Evolutionary conservation across 2,113 vertebrate species (phyloP).

Genomic region (Cinclus mexicanus): DNA sequence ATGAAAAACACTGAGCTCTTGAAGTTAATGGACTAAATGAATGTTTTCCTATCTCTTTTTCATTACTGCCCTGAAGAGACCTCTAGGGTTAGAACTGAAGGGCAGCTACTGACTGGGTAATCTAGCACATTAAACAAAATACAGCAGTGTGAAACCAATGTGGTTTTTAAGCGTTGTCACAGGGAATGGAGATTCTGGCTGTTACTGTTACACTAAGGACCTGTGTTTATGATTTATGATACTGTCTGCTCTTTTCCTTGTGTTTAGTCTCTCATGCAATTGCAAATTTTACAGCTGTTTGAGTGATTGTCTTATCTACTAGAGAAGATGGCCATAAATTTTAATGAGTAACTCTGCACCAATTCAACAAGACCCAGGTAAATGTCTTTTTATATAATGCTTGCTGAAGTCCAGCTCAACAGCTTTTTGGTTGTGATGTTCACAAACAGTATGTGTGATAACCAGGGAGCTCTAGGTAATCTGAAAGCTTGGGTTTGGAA

Average conservation of each 20-base stretch:
- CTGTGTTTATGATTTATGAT: not conserved
- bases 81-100: not conserved
- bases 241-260: not conserved
- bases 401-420: not conserved
- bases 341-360: not conserved
- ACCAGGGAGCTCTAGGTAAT: not conserved
- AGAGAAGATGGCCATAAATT: not conserved
- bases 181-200: not conserved
- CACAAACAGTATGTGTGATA: not conserved
- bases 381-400: not conserved
- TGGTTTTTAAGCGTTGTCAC: not conserved
- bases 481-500: not conserved
- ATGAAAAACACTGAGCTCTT: not conserved
- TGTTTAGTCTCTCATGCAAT: not conserved
- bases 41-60: not conserved
- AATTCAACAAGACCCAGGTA: not conserved
- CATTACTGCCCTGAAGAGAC: not conserved
- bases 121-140: not conserved
- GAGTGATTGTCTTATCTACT: not conserved
- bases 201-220: not conserved
- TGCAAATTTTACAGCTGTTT: not conserved
- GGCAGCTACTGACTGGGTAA: not conserved
- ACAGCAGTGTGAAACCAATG: not conserved
- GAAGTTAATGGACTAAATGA: not conserved
- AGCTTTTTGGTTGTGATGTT: not conserved